Base-by-base conservation (phyloP, 2,797 vertebrate species). In the Pteropus rufus region DNA sequence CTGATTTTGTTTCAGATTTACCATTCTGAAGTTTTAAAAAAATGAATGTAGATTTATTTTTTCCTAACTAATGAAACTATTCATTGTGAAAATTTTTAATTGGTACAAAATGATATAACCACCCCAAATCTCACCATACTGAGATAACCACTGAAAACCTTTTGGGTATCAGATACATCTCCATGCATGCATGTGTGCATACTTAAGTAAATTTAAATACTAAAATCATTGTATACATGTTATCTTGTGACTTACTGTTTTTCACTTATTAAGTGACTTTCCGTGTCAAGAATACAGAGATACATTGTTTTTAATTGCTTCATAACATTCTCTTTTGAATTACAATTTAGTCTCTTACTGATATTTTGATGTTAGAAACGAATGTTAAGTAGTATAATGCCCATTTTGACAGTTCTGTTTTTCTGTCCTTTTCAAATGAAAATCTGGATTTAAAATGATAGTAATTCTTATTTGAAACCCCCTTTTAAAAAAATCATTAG, bases 391-490 rank as follows among this genome's bases (percentile, higher is more conserved):
- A 70, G 39, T 62, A 4, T 46, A 70, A 67, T 46, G 54, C 10
- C 29, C 24, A 34, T 87, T 93, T 95, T 7, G 73, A 34, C 29
- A 69, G 21, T 75, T 76, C 14, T 83, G 1, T 75, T 97, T 86
- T 93, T 94, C 46, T 70, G 31, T 60, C 12, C 60, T 79, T 92
- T 89, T 56, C 29, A 84, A 62, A 23, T 23, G 21, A 84, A 96
- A 81, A 58, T 88, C 10, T 93, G 41, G n/a, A 85, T 89, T 91
- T 76, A 72, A 81, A 76, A n/a, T 79, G 24, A 88, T 67, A 73
- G 7, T 82, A 67, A 62, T 93, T 60, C 10, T 46, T 89, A 41
- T 79, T 93, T 89, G 79, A 90, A 36, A 6, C 1, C 21, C 52
- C 24, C 12, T 3, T 91, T 41, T 56, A 83, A 41, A 54, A 64